Percentiles rank a stretch among this genome's conserved stretches.
These are phyloP conservation scores for Microplitis manilae DNA, from an alignment of 2,888 invertebrate species.

Conservation along the genomic window DNA sequence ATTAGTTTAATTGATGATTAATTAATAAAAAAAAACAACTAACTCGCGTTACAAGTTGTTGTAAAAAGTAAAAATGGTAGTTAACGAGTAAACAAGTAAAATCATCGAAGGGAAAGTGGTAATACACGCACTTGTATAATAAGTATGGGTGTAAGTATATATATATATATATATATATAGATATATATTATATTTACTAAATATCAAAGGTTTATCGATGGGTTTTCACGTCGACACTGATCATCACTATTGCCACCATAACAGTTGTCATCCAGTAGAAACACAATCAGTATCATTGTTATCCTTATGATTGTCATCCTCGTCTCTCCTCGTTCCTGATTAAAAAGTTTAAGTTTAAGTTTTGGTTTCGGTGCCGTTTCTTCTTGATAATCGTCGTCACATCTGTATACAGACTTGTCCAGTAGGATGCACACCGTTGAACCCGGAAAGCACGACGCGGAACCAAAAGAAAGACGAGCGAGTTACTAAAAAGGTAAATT, in stretches of 20 bases:
- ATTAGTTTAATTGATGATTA: not conserved
- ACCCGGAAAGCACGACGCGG: slow-evolving; percentile 39
- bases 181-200: not conserved
- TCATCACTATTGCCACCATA: slow-evolving; percentile 26
- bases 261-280: slow-evolving; percentile 6
- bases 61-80: slow-evolving; percentile 15
- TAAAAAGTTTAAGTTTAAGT: not conserved
- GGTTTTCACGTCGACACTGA: slow-evolving; percentile 33
- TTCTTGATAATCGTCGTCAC: slow-evolving; percentile 26
- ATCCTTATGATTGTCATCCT: slow-evolving; percentile 32
- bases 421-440: slow-evolving; percentile 42
- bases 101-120: slow-evolving; percentile 30
- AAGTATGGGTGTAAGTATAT: not conserved
- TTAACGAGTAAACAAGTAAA: slow-evolving; percentile 12
- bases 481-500: slow-evolving; percentile 3
- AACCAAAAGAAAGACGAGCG: slow-evolving; percentile 30
- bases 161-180: not conserved
- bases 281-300: slow-evolving; percentile 23
- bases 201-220: slow-evolving; percentile 36
- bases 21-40: not conserved
- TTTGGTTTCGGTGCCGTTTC: not conserved
- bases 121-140: slow-evolving; percentile 20
- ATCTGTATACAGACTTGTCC: slow-evolving; percentile 30
- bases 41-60: not conserved
- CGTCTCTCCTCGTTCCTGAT: not conserved